A percentile compares a stretch with the other conserved stretches of the same genome.
Conservation (phyloP, 2,113 vertebrate genomes). For the Erythrolamprus reginae region DNA sequence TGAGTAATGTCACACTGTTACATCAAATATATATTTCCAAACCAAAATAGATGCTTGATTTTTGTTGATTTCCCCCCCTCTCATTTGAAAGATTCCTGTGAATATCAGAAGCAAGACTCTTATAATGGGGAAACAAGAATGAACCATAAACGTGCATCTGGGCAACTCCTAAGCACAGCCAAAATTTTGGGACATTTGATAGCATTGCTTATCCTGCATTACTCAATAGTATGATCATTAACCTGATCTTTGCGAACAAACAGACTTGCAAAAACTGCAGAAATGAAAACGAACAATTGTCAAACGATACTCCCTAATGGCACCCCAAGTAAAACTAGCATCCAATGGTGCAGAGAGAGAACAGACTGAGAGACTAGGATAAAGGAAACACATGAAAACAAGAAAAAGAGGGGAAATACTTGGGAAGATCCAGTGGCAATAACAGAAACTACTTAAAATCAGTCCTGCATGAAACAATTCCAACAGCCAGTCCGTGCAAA, state of each 20-base stretch:
- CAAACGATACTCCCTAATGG: background rate
- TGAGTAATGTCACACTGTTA: background rate
- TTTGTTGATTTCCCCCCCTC: background rate
- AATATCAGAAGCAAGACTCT: background rate
- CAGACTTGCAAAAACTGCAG: background rate
- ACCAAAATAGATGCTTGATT: background rate
- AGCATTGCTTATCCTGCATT: background rate
- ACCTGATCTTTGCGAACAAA: slow-evolving; percentile 1
- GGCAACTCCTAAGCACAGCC: background rate
- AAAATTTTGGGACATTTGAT: background rate
- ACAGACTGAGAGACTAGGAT: background rate
- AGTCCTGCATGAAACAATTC: background rate
- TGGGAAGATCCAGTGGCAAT: background rate
- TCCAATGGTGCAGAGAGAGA: background rate
- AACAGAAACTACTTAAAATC: background rate
- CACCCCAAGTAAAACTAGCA: background rate
- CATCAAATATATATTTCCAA: background rate
- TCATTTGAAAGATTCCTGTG: background rate
- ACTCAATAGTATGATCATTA: background rate
- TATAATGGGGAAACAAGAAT: background rate
- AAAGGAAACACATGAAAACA: background rate
- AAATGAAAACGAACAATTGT: background rate
- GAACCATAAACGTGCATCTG: background rate
- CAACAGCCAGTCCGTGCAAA: background rate
- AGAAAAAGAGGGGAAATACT: background rate